Evolutionary conservation across 2,797 vertebrate species (phyloP).

Genomic region (Thaleichthys pacificus): DNA sequence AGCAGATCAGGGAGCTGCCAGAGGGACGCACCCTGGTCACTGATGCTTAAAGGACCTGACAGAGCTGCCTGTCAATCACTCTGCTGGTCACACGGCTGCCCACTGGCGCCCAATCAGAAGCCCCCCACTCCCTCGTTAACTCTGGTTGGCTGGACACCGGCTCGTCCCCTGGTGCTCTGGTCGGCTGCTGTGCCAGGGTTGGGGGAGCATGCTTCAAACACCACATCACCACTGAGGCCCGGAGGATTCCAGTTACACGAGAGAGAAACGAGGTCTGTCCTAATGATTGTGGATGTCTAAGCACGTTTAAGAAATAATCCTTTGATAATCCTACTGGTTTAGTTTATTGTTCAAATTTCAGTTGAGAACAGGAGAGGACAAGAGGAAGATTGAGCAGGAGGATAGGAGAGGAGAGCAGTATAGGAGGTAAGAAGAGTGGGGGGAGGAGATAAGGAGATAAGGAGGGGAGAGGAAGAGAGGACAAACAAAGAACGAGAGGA

Average conservation of each 20-base stretch:
- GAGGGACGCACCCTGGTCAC: constrained; percentile 87
- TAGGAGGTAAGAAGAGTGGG: background rate
- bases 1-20: constrained; percentile 97
- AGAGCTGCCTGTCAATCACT: constrained; percentile 91
- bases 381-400: no score
- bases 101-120: constrained; percentile 64
- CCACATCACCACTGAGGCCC: background rate
- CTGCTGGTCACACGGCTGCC: constrained; percentile 47
- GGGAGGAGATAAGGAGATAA: no score
- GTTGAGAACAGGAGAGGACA: no score
- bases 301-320: background rate
- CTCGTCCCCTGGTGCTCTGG: constrained; percentile 29
- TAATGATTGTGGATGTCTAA: background rate
- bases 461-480: constrained; percentile 3
- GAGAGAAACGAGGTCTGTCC: background rate
- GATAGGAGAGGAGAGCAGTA: constrained; percentile 5
- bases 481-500: background rate
- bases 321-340: background rate
- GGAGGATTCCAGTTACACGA: background rate
- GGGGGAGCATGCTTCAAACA: background rate
- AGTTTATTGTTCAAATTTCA: no score
- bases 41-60: constrained; percentile 90
- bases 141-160: constrained; percentile 56
- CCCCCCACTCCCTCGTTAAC: constrained; percentile 67
- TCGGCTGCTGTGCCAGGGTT: constrained; percentile 8